Base-by-base conservation (phyloP, 1,140 invertebrate species). In the Lepidurus couesii region DNA sequence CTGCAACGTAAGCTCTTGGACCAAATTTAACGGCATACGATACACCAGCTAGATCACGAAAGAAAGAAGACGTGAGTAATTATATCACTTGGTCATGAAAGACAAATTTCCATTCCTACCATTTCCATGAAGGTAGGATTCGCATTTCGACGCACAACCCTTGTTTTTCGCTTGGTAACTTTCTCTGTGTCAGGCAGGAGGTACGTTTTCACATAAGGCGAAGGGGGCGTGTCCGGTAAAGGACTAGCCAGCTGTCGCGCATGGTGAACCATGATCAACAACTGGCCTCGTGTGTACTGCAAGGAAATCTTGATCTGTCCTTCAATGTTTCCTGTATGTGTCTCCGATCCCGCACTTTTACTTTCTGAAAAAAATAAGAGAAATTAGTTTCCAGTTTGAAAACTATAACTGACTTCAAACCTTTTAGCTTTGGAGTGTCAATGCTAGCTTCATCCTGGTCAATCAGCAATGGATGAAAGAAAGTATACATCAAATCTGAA, bases 101-200 rank as follows among this genome's bases (percentile, higher is more conserved):
- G 43, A 16, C 34, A 44, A 26, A 82, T 83, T 24, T 24, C 1
- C 24, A 1, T 24, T 24, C 24, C 87, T 86, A 96, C 93, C 92
- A 96, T 96, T 90, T 98, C 96, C 95, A 98, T 98, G 86, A 96
- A 99, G 42, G 95, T 96, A 8, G 96, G 96, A 87, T 98, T 94
- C 83, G 93, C 95, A 84, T 93, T 96, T 82, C 92, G 91, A 81
- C 92, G 92, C 1, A 97, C 90, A 26, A 97, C 93, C 86, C 96
- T 95, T 0, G 97, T 98, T 86, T 98, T 99, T 13, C 95, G 88
- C 88, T 92, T 83, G 87, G 92, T 88, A 73, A 83, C 86, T 93
- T 96, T 83, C 90, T 93, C 83, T 8, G 85, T 83, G 82, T 90
- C 89, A 24, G 89, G 89, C 81, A 95, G 90, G 77, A 99, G 87